These are phyloP conservation scores for Hippopotamyrus pictus DNA, from an alignment of 2,797 vertebrate genomes.

Conservation along the genomic window DNA sequence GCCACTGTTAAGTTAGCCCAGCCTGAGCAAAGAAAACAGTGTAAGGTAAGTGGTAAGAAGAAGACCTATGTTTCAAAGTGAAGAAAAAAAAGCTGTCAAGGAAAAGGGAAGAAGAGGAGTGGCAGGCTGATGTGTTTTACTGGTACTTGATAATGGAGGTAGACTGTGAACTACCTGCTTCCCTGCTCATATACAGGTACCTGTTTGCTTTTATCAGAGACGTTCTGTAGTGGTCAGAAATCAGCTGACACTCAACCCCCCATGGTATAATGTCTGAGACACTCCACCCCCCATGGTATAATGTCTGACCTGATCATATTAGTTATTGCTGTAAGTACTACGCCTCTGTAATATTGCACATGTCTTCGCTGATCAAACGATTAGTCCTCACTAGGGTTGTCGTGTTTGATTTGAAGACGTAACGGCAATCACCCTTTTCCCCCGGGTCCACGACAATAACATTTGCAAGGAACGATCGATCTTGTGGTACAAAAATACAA, in stretches of 20 bases:
- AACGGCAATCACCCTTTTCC: not conserved
- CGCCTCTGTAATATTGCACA: not conserved
- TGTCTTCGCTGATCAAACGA: not conserved
- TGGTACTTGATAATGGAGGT: not conserved
- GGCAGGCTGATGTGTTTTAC: not conserved
- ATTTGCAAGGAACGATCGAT: not conserved
- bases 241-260: not conserved
- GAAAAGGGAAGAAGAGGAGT: not conserved
- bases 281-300: not conserved
- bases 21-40: not conserved
- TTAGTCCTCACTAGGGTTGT: not conserved
- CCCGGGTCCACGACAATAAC: not conserved
- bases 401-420: not conserved
- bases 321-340: not conserved
- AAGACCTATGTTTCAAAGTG: not conserved
- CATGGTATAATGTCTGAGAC: not conserved
- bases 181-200: not conserved
- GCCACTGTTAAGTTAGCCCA: not conserved
- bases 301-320: not conserved
- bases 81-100: not conserved
- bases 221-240: not conserved
- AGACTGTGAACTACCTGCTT: not conserved
- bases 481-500: not conserved
- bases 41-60: not conserved
- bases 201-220: not conserved